These are phyloP conservation scores for Eristalis tenax DNA, from an alignment of 2,888 invertebrate genomes.

Conservation along the genomic window DNA sequence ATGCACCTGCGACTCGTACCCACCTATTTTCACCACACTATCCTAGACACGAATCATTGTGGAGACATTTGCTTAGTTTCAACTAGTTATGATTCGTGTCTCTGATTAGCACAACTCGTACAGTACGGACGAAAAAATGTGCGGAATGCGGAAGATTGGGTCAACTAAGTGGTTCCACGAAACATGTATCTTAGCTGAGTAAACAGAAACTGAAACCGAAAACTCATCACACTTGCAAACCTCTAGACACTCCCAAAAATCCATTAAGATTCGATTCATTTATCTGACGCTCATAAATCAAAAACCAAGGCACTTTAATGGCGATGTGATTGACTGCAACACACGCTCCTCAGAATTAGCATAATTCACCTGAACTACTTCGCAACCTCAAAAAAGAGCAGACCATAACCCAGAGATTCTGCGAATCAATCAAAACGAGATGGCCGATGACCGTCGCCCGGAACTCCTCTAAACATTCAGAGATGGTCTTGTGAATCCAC, in stretches of 20 bases:
- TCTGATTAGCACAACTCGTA: background rate
- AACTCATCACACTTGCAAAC: background rate
- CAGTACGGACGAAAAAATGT: background rate
- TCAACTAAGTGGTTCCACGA: background rate
- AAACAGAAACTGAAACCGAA: background rate
- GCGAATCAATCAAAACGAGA: constrained; percentile 31
- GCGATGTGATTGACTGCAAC: background rate
- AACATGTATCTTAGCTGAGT: background rate
- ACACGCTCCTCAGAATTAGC: constrained; percentile 8
- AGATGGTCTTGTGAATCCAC: background rate
- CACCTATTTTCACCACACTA: background rate
- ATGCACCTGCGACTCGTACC: background rate
- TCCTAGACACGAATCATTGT: background rate
- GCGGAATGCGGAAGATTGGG: background rate
- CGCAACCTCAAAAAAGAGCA: constrained; percentile 3
- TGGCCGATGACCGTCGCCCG: constrained; percentile 8
- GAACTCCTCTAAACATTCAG: background rate
- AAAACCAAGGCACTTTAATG: background rate
- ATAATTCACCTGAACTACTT: constrained; percentile 30
- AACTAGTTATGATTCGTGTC: background rate
- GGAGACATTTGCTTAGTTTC: background rate
- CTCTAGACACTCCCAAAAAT: background rate
- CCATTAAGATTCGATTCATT: background rate
- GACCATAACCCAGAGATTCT: constrained; percentile 1
- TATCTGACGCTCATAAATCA: background rate